Percentiles rank a stretch among this genome's conserved stretches.
These are phyloP conservation scores for Periphyllus acericola DNA, from an alignment of 2,888 invertebrate species.

Conservation along the genomic window DNA sequence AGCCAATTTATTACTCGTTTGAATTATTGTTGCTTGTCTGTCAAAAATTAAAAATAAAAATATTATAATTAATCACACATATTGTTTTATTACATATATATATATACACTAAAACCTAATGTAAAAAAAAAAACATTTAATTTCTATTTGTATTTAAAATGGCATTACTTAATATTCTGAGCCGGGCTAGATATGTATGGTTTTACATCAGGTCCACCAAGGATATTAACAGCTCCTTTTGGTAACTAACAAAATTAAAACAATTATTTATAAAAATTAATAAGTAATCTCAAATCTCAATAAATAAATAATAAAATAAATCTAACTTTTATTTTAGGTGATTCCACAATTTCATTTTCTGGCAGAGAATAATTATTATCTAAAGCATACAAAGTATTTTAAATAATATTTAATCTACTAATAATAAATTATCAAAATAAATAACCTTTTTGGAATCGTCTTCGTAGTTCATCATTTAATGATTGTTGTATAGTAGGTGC, in stretches of 20 bases:
- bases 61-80: neutral
- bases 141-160: neutral
- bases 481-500: slow-evolving; percentile 43
- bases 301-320: neutral
- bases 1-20: neutral
- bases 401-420: neutral
- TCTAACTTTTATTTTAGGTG: slow-evolving; percentile 36
- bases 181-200: neutral
- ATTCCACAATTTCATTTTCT: slow-evolving; percentile 25
- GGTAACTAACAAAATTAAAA: slow-evolving; percentile 44
- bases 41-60: slow-evolving; percentile 15
- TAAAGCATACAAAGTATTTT: neutral
- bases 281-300: neutral
- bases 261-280: neutral
- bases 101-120: neutral
- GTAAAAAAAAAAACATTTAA: neutral
- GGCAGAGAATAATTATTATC: neutral
- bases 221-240: slow-evolving; percentile 35
- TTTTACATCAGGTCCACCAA: slow-evolving; percentile 21
- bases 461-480: slow-evolving; percentile 44
- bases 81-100: neutral
- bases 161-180: slow-evolving; percentile 2
- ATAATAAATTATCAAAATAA: slow-evolving; percentile 23
- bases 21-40: slow-evolving; percentile 16
- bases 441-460: slow-evolving; percentile 46